Evolutionary conservation across 1,140 invertebrate species (phyloP).

Genomic region (Magallana gigas): DNA sequence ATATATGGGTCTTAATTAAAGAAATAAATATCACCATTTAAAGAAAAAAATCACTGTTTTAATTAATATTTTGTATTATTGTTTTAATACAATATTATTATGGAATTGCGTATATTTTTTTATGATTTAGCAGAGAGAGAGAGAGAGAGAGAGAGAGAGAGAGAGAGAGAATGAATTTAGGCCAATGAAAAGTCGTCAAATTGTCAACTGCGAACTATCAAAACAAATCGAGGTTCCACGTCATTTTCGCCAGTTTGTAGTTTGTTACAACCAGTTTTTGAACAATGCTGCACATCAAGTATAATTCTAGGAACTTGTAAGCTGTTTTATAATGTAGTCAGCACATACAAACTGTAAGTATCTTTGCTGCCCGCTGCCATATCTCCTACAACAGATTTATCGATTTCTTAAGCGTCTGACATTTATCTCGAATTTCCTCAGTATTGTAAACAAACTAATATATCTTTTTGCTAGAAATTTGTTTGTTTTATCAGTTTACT

Average conservation of each 20-base stretch:
- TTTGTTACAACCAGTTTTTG: conserved; percentile 14
- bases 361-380: not conserved
- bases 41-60: too few species aligned
- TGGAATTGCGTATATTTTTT: too few species aligned
- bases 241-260: conserved; percentile 50
- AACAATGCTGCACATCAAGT: not conserved
- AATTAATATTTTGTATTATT: too few species aligned
- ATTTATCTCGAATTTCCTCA: not conserved
- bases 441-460: not conserved
- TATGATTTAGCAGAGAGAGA: too few species aligned
- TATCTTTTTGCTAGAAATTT: too few species aligned
- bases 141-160: too few species aligned
- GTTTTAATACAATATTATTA: too few species aligned
- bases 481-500: too few species aligned
- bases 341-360: not conserved
- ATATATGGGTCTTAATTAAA: too few species aligned
- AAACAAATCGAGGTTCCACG: conserved; percentile 57
- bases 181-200: not conserved
- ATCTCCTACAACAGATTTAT: conserved; percentile 14
- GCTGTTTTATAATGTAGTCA: too few species aligned
- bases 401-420: not conserved
- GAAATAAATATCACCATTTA: too few species aligned
- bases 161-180: not conserved
- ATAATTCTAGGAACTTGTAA: not conserved
- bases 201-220: conserved; percentile 41